phyloP scores from a whole-genome alignment of 1,140 invertebrate species.

The Stratiolaelaps scimitus region DNA sequence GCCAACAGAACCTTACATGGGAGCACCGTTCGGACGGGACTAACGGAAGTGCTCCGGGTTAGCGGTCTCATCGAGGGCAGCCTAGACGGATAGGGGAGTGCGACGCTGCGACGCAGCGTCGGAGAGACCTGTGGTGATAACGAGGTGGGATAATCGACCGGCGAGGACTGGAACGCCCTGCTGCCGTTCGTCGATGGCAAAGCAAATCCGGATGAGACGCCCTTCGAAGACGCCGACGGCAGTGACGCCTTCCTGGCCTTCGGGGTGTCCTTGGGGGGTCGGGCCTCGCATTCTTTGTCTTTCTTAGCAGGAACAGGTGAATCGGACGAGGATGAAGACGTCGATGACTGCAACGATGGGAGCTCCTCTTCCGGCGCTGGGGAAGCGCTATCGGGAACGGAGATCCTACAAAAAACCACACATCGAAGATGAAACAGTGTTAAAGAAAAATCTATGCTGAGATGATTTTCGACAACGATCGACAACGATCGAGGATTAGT shows the following conservation, averaged over 20 bases:
- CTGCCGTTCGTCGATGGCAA: too few species aligned
- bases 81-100: background rate
- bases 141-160: constrained; percentile 4
- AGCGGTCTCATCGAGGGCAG: constrained; percentile 5
- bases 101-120: background rate
- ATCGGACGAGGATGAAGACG: constrained; percentile 12
- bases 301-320: constrained; percentile 26
- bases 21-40: constrained; percentile 24
- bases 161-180: constrained; percentile 18
- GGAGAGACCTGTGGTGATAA: constrained; percentile 16
- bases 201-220: too few species aligned
- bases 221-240: background rate
- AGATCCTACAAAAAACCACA: background rate
- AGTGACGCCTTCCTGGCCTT: constrained; percentile 12
- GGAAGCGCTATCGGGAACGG: constrained; percentile 20
- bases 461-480: too few species aligned
- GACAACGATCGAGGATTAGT: too few species aligned
- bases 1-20: background rate
- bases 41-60: constrained; percentile 1
- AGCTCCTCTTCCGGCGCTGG: constrained; percentile 27
- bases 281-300: constrained; percentile 21
- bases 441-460: too few species aligned
- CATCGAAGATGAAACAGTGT: too few species aligned
- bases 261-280: background rate
- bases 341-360: constrained; percentile 16